Base-by-base conservation (phyloP, 2,113 vertebrate genomes). In the Poeciliopsis turrubarensis region DNA sequence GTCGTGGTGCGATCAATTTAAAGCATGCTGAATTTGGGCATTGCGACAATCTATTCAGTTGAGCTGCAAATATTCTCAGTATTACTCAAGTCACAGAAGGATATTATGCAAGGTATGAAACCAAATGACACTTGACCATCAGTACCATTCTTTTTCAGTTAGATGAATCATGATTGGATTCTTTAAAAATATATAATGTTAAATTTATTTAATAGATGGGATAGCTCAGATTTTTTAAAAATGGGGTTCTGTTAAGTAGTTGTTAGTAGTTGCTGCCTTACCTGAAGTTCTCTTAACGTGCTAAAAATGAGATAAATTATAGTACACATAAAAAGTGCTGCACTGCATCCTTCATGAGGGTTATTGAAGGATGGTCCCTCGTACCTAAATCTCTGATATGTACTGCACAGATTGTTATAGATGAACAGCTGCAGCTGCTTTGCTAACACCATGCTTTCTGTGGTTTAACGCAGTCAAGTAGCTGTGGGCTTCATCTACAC, bases 401-500 rank as follows among this genome's bases (percentile, higher is more conserved):
- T 41, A 26, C 26, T 34, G 4, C 17, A 34, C 12, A 30, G 15
- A 41, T 41, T 47, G 27, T 32, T 27, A 66, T 17, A 39, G 8
- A 54, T 30, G 29, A 39, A 31, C 15, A 31, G 1, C 10, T 22
- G 5, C n/a, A 60, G 27, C 29, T 68, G 41, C 67, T 64, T 30
- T 37, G 39, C 31, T 39, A 51, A 73, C 5, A 26, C 51, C 19
- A 8, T 67, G 37, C 39, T 57, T 29, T 70, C 41, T 27, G 15
- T 29, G 25, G 37, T 75, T 63, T 66, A 54, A 71, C n/a, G 63
- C 57, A 62, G 72, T 64, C 6, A 44, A 76, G 72, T 75, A 75
- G 68, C 37, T 70, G 71, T 73, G 61, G 57, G 77, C 80, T 80
- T 78, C 67, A 72, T 80, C 62, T 64, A 64, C 80, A 80, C 68